Conservation (phyloP, 2,888 invertebrate genomes). For the Sarcophaga rosellei region DNA sequence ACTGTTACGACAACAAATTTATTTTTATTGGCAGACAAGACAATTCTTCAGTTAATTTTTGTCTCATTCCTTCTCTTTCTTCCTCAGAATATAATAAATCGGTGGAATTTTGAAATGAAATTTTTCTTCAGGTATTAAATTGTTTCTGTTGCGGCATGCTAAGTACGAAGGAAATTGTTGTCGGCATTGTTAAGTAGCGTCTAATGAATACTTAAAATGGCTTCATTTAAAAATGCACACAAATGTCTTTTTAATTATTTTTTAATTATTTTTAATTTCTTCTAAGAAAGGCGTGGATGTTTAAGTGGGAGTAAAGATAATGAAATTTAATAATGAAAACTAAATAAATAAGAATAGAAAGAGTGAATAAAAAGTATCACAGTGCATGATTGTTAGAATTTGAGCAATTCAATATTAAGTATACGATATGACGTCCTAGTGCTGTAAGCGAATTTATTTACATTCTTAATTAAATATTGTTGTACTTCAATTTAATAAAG, state of each 20-base stretch:
- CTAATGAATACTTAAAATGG: slow-evolving; percentile 1
- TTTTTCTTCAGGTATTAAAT: slow-evolving; percentile 2
- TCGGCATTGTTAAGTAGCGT: not conserved
- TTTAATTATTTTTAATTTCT: not conserved
- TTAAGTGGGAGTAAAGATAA: not conserved
- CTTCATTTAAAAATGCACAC: not conserved
- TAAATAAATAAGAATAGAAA: too few relatives aligned
- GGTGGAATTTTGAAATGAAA: slow-evolving; percentile 2
- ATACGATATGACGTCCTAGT: too few relatives aligned
- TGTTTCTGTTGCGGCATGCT: not conserved
- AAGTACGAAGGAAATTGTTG: not conserved
- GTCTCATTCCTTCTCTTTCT: not conserved
- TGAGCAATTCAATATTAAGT: too few relatives aligned
- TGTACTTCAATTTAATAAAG: too few relatives aligned
- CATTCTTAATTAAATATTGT: too few relatives aligned
- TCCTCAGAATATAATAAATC: not conserved
- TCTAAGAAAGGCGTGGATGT: too few relatives aligned
- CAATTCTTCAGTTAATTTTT: slow-evolving; percentile 54
- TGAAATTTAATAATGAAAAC: too few relatives aligned
- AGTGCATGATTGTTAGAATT: too few relatives aligned
- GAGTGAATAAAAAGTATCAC: too few relatives aligned
- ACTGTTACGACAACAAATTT: slow-evolving; percentile 23
- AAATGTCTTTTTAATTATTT: slow-evolving; percentile 13
- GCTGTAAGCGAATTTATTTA: too few relatives aligned
- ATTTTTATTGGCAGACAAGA: slow-evolving; percentile 55